Conservation (phyloP, 2,113 vertebrate genomes). For the Silurus meridionalis region DNA sequence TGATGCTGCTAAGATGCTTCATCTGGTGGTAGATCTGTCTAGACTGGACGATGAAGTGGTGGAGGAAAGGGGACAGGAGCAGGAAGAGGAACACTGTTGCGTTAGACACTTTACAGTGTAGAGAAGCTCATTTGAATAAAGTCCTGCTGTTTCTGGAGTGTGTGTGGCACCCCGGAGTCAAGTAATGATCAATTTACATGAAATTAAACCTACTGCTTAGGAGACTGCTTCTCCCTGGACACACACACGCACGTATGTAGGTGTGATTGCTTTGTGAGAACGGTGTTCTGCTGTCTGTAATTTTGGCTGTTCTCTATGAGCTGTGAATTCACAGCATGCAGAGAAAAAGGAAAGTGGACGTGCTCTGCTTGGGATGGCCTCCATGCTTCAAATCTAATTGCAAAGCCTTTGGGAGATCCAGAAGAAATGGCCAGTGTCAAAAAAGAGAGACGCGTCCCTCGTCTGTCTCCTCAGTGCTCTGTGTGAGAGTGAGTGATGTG, state of each 20-base stretch:
- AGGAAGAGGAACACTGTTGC: background rate
- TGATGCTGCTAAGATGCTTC: background rate
- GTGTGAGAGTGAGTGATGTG: background rate
- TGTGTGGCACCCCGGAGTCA: constrained; percentile 36
- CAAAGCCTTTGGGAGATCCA: constrained; percentile 27
- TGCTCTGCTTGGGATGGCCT: constrained; percentile 11
- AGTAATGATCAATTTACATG: constrained; percentile 46
- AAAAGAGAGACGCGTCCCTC: constrained; percentile 21
- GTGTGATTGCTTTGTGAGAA: background rate
- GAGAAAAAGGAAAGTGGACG: background rate
- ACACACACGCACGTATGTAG: background rate
- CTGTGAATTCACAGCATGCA: background rate
- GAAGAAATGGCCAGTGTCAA: constrained; percentile 25
- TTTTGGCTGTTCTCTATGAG: background rate
- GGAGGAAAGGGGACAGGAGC: too few relatives aligned
- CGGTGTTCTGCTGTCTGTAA: background rate
- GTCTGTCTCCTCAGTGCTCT: constrained; percentile 6
- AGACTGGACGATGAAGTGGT: background rate
- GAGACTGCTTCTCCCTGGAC: background rate
- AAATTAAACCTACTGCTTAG: constrained; percentile 42
- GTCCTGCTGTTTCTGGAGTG: constrained; percentile 24
- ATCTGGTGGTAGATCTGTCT: background rate
- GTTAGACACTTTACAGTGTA: constrained; percentile 16
- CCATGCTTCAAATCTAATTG: background rate
- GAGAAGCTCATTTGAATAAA: constrained; percentile 31